phyloP scores from a whole-genome alignment of 2,797 vertebrate species.

The Eutrigla gurnardus region DNA sequence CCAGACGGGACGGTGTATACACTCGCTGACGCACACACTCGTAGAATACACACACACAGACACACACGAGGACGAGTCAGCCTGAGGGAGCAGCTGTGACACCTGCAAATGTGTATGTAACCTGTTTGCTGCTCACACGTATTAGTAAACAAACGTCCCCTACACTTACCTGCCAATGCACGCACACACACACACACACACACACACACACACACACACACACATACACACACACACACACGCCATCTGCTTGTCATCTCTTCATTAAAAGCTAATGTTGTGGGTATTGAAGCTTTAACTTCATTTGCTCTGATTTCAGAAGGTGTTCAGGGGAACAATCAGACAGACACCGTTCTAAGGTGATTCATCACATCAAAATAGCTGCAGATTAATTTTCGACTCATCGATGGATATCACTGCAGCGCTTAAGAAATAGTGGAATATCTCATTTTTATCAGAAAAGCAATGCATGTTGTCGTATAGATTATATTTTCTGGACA shows the following conservation, averaged over 20 bases:
- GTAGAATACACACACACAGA: background rate
- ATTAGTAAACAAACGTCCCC: conserved; percentile 17
- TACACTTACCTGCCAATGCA: background rate
- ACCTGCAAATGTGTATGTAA: conserved; percentile 49
- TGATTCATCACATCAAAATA: background rate
- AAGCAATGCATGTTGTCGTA: background rate
- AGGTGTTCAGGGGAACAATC: background rate
- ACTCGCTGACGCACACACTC: background rate
- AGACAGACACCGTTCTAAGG: background rate
- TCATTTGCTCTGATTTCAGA: conserved; percentile 20
- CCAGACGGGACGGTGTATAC: conserved; percentile 33
- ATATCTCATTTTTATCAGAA: background rate
- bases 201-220: background rate
- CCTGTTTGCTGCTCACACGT: conserved; percentile 39
- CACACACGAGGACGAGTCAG: conserved; percentile 8
- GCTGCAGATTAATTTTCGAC: background rate
- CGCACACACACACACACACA: background rate
- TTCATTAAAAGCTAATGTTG: conserved; percentile 25
- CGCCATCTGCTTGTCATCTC: conserved; percentile 32
- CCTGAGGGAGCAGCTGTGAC: conserved; percentile 47
- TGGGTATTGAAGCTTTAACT: conserved; percentile 18
- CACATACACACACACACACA: background rate
- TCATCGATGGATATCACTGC: background rate
- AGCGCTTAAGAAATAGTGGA: background rate
- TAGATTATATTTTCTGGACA: background rate